These are phyloP conservation scores for Scolopax rusticola DNA, from an alignment of 2,797 vertebrate species.

Conservation along the genomic window DNA sequence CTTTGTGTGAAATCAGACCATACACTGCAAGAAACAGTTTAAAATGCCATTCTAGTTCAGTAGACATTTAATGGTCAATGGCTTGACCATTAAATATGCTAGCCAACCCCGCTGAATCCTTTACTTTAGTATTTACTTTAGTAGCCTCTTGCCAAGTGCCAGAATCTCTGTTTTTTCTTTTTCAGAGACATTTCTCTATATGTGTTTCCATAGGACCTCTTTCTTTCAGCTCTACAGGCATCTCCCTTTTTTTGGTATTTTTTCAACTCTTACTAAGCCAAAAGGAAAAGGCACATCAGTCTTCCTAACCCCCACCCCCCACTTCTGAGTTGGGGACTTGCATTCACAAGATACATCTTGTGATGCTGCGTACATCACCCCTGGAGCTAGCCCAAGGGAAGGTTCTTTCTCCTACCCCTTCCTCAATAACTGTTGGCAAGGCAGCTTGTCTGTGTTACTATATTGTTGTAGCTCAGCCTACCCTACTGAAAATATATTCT, in stretches of 20 bases:
- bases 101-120: not conserved
- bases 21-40: not conserved
- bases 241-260: not conserved
- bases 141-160: not conserved
- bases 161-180: not conserved
- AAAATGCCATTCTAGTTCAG: not conserved
- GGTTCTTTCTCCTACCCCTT: not conserved
- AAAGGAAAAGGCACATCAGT: not conserved
- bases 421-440: not conserved
- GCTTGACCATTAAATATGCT: not conserved
- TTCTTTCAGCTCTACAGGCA: not conserved
- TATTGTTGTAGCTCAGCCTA: conserved; percentile 17
- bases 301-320: not conserved
- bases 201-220: not conserved
- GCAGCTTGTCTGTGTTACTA: conserved; percentile 43
- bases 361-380: not conserved
- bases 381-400: not conserved
- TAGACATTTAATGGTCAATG: not conserved
- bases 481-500: conserved; percentile 30
- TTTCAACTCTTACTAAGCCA: not conserved
- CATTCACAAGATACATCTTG: fast-evolving
- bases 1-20: not conserved
- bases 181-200: not conserved
- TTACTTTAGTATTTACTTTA: not conserved
- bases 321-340: not conserved